Evolutionary conservation across 2,888 invertebrate genomes (phyloP), one percentile per base, ranked within the genome.

Genomic region (Adineta ricciae): DNA sequence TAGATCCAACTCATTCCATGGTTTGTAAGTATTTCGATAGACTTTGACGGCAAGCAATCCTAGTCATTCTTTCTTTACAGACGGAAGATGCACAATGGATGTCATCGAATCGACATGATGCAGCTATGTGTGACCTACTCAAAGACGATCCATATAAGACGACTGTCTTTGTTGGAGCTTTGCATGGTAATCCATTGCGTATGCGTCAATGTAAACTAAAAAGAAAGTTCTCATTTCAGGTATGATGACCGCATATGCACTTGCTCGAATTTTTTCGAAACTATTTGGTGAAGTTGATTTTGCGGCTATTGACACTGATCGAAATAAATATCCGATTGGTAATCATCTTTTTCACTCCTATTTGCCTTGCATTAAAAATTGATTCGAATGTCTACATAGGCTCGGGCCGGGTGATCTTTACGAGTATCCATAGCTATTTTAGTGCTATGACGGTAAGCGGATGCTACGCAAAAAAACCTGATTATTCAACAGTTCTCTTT

Each of bases 151-250:
- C 41, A 41, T 41, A 78, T 78, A 78, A 78, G 41, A 89, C 96
- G 95, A 97, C 97, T 0, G 96, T 99, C 86, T 99, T 98, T 91
- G 97, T 98, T 87, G 98, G 98, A 85, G 97, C 95, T 19, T 91
- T 96, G 84, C 94, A 94, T 89, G 98, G 98, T 64, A 64, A 4
- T 5, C 19, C 0, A 64, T 46, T 8, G 46, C 5, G 11, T 46
- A 46, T 46, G 2, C 3, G 14, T 50, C 19, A 9, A 50, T 50
- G 2, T 50, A 50, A 27, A 56, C 16, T 56, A 8, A 56, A 14
- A 9, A 56, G 8, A 27, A 56, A 56, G 1, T n/a, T 1, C n/a
- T n/a, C n/a, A 56, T 27, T 27, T 8, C 32, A 64, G 64, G 64
- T 86, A 95, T 97, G 95, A 92, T 99, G 87, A 96, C 94, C 86